A percentile compares a stretch with the other conserved stretches of the same genome.
phyloP scores from a whole-genome alignment of 2,888 invertebrate genomes.

The Exephanes ischioxanthus region DNA sequence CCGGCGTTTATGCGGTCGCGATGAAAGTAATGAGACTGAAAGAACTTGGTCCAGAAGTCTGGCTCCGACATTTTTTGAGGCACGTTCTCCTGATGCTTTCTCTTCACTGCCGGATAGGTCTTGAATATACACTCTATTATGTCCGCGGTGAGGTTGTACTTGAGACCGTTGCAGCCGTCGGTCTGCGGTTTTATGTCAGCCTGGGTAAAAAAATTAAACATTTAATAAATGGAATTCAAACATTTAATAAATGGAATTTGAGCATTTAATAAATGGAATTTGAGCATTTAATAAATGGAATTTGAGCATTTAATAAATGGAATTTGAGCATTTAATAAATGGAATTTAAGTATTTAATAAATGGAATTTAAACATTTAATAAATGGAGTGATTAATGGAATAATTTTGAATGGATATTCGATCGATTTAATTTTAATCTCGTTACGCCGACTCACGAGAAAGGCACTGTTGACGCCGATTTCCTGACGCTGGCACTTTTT shows the following conservation, averaged over 20 bases:
- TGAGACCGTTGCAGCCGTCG: slow-evolving; percentile 98
- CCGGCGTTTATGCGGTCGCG: slow-evolving; percentile 95
- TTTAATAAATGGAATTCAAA: not conserved
- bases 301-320: not conserved
- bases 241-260: slow-evolving; percentile 2
- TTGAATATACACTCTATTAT: slow-evolving; percentile 99
- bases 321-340: not conserved
- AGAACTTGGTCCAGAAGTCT: slow-evolving; percentile 99
- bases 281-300: not conserved
- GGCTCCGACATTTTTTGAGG: slow-evolving; percentile 97
- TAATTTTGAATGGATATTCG: not conserved
- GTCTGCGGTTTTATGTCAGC: slow-evolving; percentile 98
- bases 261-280: not conserved
- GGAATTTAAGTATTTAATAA: not conserved
- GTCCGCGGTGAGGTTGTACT: slow-evolving; percentile 98
- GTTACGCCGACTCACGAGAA: slow-evolving; percentile 85
- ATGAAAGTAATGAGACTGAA: slow-evolving; percentile 99
- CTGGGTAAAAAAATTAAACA: slow-evolving; percentile 84
- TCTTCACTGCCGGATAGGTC: slow-evolving; percentile 99
- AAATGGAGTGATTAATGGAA: not conserved
- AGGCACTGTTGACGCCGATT: slow-evolving; percentile 91
- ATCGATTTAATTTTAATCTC: not conserved
- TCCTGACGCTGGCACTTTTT: slow-evolving; percentile 92
- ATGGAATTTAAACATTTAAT: not conserved
- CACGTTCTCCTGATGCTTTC: slow-evolving; percentile 98